phyloP scores from a whole-genome alignment of 1,140 invertebrate genomes.

The Drosophila busckii region DNA sequence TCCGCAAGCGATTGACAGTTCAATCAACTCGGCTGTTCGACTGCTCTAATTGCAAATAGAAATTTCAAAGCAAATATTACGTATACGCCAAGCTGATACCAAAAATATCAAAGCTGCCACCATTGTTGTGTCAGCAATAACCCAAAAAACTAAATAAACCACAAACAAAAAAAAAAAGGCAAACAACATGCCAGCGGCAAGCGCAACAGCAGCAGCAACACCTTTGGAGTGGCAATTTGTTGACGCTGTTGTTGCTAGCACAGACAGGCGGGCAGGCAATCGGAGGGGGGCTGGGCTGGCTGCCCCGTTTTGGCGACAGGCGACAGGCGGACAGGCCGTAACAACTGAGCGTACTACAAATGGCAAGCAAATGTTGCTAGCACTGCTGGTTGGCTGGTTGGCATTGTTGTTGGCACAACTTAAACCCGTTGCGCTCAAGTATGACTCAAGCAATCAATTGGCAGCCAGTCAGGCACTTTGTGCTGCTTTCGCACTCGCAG shows the following conservation, averaged over 20 bases:
- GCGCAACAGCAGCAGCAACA: constrained; percentile 62
- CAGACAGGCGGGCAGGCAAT: too few relatives aligned
- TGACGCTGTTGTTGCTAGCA: constrained; percentile 37
- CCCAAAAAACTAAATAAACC: constrained; percentile 43
- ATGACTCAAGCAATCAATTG: constrained; percentile 75
- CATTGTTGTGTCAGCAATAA: constrained; percentile 72
- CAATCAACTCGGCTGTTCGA: constrained; percentile 68
- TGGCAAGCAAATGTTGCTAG: constrained; percentile 13
- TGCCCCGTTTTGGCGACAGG: constrained; percentile 64
- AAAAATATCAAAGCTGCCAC: constrained; percentile 37
- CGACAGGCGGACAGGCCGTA: too few relatives aligned
- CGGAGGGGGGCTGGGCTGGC: constrained; percentile 11
- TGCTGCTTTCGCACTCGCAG: too few relatives aligned
- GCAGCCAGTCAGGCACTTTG: too few relatives aligned
- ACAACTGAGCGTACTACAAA: constrained; percentile 31
- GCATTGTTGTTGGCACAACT: constrained; percentile 4
- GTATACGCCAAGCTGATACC: constrained; percentile 47
- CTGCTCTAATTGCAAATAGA: constrained; percentile 37
- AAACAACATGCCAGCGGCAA: constrained; percentile 34
- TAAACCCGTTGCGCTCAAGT: constrained; percentile 61
- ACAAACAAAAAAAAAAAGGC: constrained; percentile 27
- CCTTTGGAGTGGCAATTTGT: constrained; percentile 76
- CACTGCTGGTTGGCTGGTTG: constrained; percentile 1
- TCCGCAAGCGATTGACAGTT: constrained; percentile 62
- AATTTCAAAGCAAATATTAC: constrained; percentile 72